phyloP scores from a whole-genome alignment of 2,888 invertebrate species.

The Lycia hirtaria region DNA sequence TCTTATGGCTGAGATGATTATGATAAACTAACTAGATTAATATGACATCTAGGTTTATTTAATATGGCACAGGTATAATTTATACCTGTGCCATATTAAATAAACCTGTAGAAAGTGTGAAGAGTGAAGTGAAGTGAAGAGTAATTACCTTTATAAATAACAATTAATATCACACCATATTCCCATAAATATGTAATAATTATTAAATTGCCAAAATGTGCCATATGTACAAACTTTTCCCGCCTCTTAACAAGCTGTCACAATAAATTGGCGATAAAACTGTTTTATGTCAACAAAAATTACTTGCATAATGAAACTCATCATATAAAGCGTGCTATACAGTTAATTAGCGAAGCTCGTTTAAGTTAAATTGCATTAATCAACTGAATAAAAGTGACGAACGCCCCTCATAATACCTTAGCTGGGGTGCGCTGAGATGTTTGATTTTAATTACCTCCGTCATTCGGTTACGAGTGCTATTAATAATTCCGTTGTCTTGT shows the following conservation, averaged over 20 bases:
- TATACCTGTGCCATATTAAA: too few relatives aligned
- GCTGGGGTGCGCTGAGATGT: constrained; percentile 54
- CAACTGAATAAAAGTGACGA: constrained; percentile 55
- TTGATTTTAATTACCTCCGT: constrained; percentile 78
- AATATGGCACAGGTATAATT: too few relatives aligned
- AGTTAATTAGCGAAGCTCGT: constrained; percentile 51
- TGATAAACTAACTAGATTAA: too few relatives aligned
- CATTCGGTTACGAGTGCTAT: constrained; percentile 54
- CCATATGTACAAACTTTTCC: constrained; percentile 10
- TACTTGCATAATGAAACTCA: constrained; percentile 28
- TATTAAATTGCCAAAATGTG: not conserved
- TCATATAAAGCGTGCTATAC: constrained; percentile 29
- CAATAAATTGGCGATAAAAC: constrained; percentile 28
- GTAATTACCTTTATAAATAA: too few relatives aligned
- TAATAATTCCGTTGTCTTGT: constrained; percentile 65
- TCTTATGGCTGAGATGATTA: too few relatives aligned
- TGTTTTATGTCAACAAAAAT: constrained; percentile 25
- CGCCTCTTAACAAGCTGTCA: constrained; percentile 15
- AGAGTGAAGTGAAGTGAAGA: too few relatives aligned
- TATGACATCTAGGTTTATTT: too few relatives aligned
- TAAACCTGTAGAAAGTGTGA: too few relatives aligned
- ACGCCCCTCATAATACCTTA: constrained; percentile 43
- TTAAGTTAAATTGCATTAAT: constrained; percentile 55
- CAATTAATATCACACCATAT: too few relatives aligned
- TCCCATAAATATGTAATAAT: too few relatives aligned